phyloP scores from a whole-genome alignment of 2,113 vertebrate genomes.

The Aphelocoma coerulescens region DNA sequence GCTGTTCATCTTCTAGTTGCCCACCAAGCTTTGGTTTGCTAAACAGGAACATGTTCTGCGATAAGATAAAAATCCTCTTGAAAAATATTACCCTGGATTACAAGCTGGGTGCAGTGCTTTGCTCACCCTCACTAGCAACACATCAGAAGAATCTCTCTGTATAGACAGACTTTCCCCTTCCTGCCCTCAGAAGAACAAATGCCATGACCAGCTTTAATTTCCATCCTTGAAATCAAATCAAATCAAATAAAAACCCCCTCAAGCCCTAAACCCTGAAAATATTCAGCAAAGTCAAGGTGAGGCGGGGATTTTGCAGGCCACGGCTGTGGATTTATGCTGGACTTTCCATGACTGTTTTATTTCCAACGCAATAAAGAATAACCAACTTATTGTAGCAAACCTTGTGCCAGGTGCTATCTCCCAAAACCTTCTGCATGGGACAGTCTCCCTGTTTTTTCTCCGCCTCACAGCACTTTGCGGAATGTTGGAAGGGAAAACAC shows the following conservation, averaged over 20 bases:
- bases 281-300: slow-evolving; percentile 31
- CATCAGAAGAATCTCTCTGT: background rate
- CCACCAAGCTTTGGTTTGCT: background rate
- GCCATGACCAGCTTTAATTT: background rate
- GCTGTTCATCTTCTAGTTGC: background rate
- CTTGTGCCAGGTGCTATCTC: slow-evolving; percentile 47
- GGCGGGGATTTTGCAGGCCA: slow-evolving; percentile 16
- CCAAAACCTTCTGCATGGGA: slow-evolving; percentile 46
- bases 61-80: background rate
- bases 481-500: slow-evolving; percentile 25
- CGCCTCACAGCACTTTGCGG: slow-evolving; percentile 14
- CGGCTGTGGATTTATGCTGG: slow-evolving; percentile 57
- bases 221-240: background rate
- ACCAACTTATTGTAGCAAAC: slow-evolving; percentile 55
- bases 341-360: slow-evolving; percentile 59
- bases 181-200: background rate
- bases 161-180: background rate
- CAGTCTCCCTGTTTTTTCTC: slow-evolving; percentile 49
- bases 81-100: background rate
- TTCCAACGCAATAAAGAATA: slow-evolving; percentile 65
- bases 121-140: background rate
- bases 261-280: background rate
- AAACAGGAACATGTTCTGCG: background rate
- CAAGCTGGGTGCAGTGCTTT: background rate
- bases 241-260: background rate